These are phyloP conservation scores for Papilio helenus DNA, from an alignment of 1,140 invertebrate genomes.

Conservation along the genomic window DNA sequence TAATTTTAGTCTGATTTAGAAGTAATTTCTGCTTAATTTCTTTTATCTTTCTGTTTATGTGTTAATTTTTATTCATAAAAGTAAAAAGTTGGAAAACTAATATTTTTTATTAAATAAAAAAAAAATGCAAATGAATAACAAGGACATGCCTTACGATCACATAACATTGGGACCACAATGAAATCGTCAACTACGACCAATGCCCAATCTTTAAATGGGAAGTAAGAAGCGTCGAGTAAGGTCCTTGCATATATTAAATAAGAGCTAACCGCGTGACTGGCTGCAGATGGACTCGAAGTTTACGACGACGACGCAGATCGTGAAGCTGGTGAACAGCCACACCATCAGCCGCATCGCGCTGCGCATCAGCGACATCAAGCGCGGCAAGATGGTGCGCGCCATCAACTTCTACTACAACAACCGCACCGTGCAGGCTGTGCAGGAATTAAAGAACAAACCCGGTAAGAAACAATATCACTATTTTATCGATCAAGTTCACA, in stretches of 20 bases:
- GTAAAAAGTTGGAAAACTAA: too few species aligned
- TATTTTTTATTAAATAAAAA: neutral
- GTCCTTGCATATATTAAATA: slow-evolving; percentile 45
- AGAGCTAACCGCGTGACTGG: slow-evolving; percentile 59
- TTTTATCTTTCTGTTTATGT: too few species aligned
- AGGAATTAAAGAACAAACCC: slow-evolving; percentile 98
- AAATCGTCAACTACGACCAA: neutral
- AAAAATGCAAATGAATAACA: neutral
- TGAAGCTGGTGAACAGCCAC: slow-evolving; percentile 97
- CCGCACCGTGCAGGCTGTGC: slow-evolving; percentile 96
- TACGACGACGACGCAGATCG: slow-evolving; percentile 98
- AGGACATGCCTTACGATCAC: too few species aligned
- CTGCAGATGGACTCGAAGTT: slow-evolving; percentile 95
- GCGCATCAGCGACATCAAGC: slow-evolving; percentile 96
- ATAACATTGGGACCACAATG: too few species aligned
- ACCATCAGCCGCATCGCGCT: slow-evolving; percentile 97
- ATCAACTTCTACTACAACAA: slow-evolving; percentile 99
- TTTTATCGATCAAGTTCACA: too few species aligned
- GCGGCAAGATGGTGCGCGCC: slow-evolving; percentile 98
- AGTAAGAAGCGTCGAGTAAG: neutral
- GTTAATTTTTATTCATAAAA: too few species aligned
- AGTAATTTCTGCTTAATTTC: too few species aligned
- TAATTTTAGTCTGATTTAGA: too few species aligned
- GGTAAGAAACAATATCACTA: slow-evolving; percentile 53
- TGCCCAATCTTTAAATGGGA: neutral